Evolutionary conservation across 2,797 vertebrate species (phyloP).

Genomic region (Sciurus carolinensis): DNA sequence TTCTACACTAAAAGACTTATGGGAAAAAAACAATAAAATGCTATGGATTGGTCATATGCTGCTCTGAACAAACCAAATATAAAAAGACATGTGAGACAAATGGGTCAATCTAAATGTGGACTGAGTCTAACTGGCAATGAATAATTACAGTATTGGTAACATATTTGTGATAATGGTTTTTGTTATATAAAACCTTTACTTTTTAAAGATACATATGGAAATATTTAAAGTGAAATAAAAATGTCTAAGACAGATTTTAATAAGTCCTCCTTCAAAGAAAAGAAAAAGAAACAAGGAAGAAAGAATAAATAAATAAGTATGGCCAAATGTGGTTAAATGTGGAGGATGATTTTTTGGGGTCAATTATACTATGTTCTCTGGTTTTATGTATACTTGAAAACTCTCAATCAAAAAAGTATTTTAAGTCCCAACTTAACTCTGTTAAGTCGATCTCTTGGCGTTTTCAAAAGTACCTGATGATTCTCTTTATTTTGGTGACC

Average conservation of each 20-base stretch:
- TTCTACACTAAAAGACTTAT: constrained; percentile 1
- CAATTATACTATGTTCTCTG: not conserved
- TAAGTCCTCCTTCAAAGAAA: not conserved
- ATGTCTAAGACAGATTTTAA: constrained; percentile 9
- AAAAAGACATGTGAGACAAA: not conserved
- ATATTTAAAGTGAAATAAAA: constrained; percentile 3
- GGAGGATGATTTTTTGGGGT: not conserved
- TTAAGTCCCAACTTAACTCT: constrained; percentile 33
- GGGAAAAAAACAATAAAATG: not conserved
- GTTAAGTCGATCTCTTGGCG: not conserved
- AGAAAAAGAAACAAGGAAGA: not conserved
- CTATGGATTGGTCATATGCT: not conserved
- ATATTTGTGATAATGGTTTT: not conserved
- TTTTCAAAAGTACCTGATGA: constrained; percentile 6
- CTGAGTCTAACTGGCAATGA: not conserved
- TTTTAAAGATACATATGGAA: not conserved
- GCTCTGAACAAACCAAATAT: constrained; percentile 4
- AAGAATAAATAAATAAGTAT: not conserved
- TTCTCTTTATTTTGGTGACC: not conserved
- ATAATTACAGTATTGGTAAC: not conserved
- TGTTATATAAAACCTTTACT: not conserved
- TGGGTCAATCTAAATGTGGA: not conserved
- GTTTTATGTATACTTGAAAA: constrained; percentile 9
- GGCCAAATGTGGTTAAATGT: constrained; percentile 7
- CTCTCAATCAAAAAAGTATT: not conserved